Percentiles rank a stretch among this genome's conserved stretches.
Conservation (phyloP, 2,797 vertebrate genomes). For the Spea hammondii region DNA sequence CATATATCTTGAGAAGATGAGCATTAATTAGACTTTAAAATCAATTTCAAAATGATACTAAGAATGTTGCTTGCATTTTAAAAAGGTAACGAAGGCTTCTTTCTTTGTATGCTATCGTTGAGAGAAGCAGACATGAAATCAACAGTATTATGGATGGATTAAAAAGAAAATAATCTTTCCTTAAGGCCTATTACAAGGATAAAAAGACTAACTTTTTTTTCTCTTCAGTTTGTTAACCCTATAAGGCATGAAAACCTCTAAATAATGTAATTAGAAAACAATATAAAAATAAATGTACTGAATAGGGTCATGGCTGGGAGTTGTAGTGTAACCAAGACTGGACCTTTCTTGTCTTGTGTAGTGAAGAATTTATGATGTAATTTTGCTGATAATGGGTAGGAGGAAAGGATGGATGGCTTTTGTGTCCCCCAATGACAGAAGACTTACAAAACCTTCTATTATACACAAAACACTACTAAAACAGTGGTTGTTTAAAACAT, state of each 20-base stretch:
- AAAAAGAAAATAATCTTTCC: constrained; percentile 39
- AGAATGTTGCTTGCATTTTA: constrained; percentile 76
- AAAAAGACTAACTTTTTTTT: background rate
- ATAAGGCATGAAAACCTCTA: background rate
- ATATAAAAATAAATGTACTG: too few relatives aligned
- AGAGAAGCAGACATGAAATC: constrained; percentile 40
- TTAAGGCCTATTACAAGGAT: constrained; percentile 35
- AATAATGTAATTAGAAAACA: background rate
- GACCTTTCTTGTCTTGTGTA: too few relatives aligned
- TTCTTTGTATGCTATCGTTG: constrained; percentile 41
- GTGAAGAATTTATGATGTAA: too few relatives aligned
- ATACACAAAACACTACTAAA: too few relatives aligned
- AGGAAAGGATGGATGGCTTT: too few relatives aligned
- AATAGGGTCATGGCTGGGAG: too few relatives aligned
- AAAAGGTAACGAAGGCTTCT: constrained; percentile 58
- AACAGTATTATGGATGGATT: constrained; percentile 41
- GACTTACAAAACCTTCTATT: too few relatives aligned
- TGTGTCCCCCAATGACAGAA: too few relatives aligned
- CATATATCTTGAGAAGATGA: constrained; percentile 79
- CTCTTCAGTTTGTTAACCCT: constrained; percentile 24
- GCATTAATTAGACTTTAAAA: constrained; percentile 80
- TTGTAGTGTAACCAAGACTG: too few relatives aligned
- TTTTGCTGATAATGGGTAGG: too few relatives aligned
- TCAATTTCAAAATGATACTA: constrained; percentile 78
- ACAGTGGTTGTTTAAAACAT: too few relatives aligned